Conservation (phyloP, 2,797 vertebrate species). For the Sorex maritimensis region DNA sequence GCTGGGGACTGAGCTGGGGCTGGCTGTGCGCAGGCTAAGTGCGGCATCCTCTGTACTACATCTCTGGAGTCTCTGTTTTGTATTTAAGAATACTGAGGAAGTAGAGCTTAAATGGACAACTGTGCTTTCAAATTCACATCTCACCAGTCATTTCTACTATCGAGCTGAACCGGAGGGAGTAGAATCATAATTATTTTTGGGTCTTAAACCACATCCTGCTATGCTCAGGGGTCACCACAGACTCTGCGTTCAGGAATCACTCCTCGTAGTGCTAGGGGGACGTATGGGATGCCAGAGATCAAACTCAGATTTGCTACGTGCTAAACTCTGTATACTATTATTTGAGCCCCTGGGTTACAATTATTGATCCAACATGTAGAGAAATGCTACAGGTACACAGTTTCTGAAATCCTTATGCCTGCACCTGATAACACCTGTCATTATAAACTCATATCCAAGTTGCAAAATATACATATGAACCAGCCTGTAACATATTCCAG, state of each 20-base stretch:
- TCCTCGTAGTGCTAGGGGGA: no score
- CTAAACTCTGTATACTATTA: background rate
- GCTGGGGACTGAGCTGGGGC: no score
- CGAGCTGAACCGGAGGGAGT: background rate
- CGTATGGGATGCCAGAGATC: no score
- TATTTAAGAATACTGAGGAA: background rate
- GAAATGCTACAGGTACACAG: background rate
- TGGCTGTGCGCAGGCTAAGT: no score
- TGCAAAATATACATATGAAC: background rate
- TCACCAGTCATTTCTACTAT: background rate
- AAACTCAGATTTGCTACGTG: no score
- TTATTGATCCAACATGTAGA: background rate
- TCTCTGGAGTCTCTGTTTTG: background rate
- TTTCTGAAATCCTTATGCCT: background rate
- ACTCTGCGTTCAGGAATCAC: no score
- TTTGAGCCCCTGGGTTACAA: background rate
- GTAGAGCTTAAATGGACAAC: constrained; percentile 55
- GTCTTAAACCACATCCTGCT: background rate
- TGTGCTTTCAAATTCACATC: constrained; percentile 35
- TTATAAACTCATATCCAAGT: background rate
- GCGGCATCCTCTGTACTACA: no score
- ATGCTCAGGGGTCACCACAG: no score
- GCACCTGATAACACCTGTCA: background rate
- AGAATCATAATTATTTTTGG: background rate
- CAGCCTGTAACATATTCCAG: background rate